Base-by-base conservation (phyloP, 2,797 vertebrate genomes). In the Macroramphosus scolopax region DNA sequence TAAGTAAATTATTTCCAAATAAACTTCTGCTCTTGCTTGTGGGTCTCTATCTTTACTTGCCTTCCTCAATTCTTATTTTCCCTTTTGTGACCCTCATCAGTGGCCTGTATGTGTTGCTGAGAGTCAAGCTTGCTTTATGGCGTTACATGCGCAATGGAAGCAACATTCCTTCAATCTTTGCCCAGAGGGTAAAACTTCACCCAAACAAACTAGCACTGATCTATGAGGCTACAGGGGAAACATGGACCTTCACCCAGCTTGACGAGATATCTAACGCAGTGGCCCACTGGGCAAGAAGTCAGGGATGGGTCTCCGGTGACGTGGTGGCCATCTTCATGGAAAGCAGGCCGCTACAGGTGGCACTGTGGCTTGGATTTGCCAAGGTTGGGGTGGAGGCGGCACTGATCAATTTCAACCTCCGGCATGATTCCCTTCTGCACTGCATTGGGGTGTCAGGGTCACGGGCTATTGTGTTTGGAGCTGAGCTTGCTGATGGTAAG, bases 271-370 rank as follows among this genome's bases (percentile, higher is more conserved):
- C 91, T 36, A 92, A 93, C 0, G 80, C 88, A 0, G 93, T 95
- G 53, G 94, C 88, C 17, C 87, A 92, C 35, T 90, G 89, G 80
- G 92, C 92, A 1, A 65, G 51, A 43, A 75, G 55, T 68, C 88
- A 91, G 35, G 94, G 94, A 14, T 94, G 91, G 63, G 57, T 30
- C 0, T 54, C 83, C 0, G 95, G 95, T 0, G 94, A 96, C 2
- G 93, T 96, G 57, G 87, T 96, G 7, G 94, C 95, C 0, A 33
- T 97, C 40, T 93, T 94, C 68, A 91, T 95, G 92, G 95, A 95
- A 64, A 94, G 93, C 62, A 85, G 92, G 9, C 95, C 93, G 0
- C 78, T 95, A 29, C 92, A 94, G 3, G 93, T 96, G 29, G 93
- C 91, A 0, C 87, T 95, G 9, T 96, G 94, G 95, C 78, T 95